A percentile compares a stretch with the other conserved stretches of the same genome.
Evolutionary conservation across 92 coral and sea anemone species (phyloP).

Genomic region (Ricordea florida): DNA sequence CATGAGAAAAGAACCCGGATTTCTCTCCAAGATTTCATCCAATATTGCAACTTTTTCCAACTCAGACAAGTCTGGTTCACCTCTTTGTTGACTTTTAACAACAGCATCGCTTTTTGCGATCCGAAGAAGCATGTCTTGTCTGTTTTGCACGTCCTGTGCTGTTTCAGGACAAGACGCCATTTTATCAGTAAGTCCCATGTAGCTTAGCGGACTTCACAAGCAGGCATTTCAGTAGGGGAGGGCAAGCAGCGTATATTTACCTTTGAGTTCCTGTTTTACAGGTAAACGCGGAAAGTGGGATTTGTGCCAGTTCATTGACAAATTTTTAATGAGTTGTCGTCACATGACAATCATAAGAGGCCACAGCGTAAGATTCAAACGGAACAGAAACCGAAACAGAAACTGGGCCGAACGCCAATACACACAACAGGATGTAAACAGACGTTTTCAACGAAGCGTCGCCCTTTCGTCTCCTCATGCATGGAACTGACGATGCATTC

Average conservation of each 20-base stretch:
- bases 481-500: background rate
- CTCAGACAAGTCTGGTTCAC: conserved; percentile 80
- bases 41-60: conserved; percentile 75
- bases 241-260: background rate
- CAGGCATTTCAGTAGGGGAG: background rate
- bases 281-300: conserved; percentile 25
- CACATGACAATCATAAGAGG: conserved; percentile 89
- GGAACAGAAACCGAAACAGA: conserved; percentile 17
- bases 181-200: conserved; percentile 50
- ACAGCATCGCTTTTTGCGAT: conserved; percentile 67
- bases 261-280: no score
- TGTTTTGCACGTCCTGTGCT: background rate
- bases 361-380: conserved; percentile 34
- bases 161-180: conserved; percentile 71
- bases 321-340: conserved; percentile 59
- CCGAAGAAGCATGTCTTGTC: conserved; percentile 59
- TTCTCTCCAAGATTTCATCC: conserved; percentile 51
- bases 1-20: conserved; percentile 70
- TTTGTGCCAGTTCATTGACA: conserved; percentile 41
- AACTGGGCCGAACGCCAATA: background rate
- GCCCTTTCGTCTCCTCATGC: background rate
- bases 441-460: background rate
- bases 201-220: background rate
- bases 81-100: conserved; percentile 82
- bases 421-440: background rate